Base-by-base conservation (phyloP, 1,140 invertebrate species). In the Planococcus citri region DNA sequence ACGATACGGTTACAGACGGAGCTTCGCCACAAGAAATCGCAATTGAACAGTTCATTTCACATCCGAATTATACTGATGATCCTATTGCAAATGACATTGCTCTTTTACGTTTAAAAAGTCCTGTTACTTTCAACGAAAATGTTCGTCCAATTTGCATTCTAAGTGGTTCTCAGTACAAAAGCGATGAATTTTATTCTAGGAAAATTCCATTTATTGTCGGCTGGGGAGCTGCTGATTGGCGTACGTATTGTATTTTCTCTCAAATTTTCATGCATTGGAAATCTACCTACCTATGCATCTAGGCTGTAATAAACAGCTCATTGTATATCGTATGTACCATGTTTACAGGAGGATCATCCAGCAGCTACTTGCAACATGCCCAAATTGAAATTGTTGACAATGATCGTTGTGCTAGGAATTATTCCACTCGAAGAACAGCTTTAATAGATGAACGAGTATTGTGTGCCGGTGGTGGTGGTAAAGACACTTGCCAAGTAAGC, bases 141-240 rank as follows among this genome's bases (percentile, higher is more conserved):
- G 86, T 90, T 3, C 84, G 79, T 75, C 89, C 90, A 0, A 85
- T 92, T 70, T 94, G 91, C 77, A 78, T 94, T 17, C 89, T 90
- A 3, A 72, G 79, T 12, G 74, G 79, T n/a, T 72, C 78, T 1
- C 77, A 82, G 21, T 74, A 85, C 8, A 77, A 80, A 68, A 74
- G 78, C 0, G 74, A 78, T 0, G 78, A 75, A 25, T 77, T 76
- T 38, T 85, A 83, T 70, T 79, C 81, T 17, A 78, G 78, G 21
- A 79, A 78, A 68, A 79, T 75, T 68, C 86, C 86, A 0, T 84
- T 87, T 72, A 82, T 91, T 1, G 86, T 86, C 29, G 91, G 90
- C n/a, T 92, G 90, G 90, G 90, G 90, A 67, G 80, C 84, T 17
- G 74, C 82, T 4, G 76, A 27, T 24, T 64, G 60, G 60, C 60